These are phyloP conservation scores for Atherinomorus stipes DNA, from an alignment of 2,113 vertebrate genomes.

Conservation along the genomic window DNA sequence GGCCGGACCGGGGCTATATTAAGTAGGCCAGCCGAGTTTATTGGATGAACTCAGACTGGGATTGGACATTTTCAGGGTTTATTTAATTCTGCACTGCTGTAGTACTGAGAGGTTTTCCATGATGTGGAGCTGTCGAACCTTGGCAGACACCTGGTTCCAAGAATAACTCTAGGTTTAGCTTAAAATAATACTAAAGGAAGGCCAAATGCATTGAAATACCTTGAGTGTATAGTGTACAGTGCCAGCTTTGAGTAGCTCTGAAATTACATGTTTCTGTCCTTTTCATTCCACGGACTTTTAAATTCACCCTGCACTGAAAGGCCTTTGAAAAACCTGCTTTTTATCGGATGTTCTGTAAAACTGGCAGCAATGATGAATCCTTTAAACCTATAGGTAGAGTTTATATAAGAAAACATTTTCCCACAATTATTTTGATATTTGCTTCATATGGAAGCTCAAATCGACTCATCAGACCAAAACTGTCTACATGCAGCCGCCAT, in stretches of 20 bases:
- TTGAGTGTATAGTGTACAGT: not conserved
- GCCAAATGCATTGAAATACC: constrained; percentile 1
- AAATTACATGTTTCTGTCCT: not conserved
- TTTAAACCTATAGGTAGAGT: constrained; percentile 1
- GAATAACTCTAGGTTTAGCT: constrained; percentile 14
- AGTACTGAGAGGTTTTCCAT: not conserved
- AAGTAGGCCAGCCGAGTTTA: constrained; percentile 18
- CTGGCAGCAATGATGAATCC: not conserved
- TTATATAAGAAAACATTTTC: not conserved
- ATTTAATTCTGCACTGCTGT: not conserved
- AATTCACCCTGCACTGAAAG: constrained; percentile 13
- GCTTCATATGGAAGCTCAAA: not conserved
- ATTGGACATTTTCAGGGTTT: constrained; percentile 20
- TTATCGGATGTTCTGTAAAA: not conserved
- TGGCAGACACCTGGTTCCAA: not conserved
- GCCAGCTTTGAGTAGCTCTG: not conserved
- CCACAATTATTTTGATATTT: not conserved
- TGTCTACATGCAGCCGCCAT: not conserved
- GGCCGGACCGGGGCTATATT: constrained; percentile 7
- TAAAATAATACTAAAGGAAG: not conserved
- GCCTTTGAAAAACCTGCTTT: constrained; percentile 9
- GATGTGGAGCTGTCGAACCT: constrained; percentile 3
- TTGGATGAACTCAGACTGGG: constrained; percentile 10
- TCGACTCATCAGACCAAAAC: not conserved
- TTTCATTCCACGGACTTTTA: not conserved